phyloP scores from a whole-genome alignment of 2,888 invertebrate genomes.

The Ectemnius cavifrons region DNA sequence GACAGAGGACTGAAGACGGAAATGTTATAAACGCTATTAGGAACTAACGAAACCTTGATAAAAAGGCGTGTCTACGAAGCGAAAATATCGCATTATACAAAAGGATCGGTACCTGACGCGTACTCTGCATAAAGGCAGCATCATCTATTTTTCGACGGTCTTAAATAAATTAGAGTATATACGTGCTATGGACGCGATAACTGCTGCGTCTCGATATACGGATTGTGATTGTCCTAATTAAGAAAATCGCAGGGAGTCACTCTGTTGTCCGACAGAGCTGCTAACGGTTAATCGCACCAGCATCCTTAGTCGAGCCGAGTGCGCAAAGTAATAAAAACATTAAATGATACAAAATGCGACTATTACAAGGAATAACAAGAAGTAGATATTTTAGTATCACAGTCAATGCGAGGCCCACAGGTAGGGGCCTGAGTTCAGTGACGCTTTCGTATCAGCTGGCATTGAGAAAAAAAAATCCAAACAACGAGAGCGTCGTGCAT shows the following conservation, averaged over 20 bases:
- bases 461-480: background rate
- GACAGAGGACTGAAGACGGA: slow-evolving; percentile 22
- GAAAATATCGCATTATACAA: slow-evolving; percentile 24
- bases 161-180: slow-evolving; percentile 29
- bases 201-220: slow-evolving; percentile 37
- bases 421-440: slow-evolving; percentile 41
- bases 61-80: slow-evolving; percentile 37
- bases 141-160: slow-evolving; percentile 14
- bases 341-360: slow-evolving; percentile 48
- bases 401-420: slow-evolving; percentile 57
- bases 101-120: slow-evolving; percentile 13
- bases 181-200: slow-evolving; percentile 7
- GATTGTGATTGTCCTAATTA: slow-evolving; percentile 13
- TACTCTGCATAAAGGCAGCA: slow-evolving; percentile 1
- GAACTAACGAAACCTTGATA: slow-evolving; percentile 53
- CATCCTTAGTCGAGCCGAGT: slow-evolving; percentile 19
- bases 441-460: slow-evolving; percentile 27
- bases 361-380: slow-evolving; percentile 54
- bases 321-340: slow-evolving; percentile 21
- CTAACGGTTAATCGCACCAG: background rate
- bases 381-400: slow-evolving; percentile 65
- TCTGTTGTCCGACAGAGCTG: background rate
- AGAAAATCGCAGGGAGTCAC: slow-evolving; percentile 3
- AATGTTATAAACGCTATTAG: slow-evolving; percentile 45
- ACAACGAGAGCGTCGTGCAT: background rate